Percentiles rank a stretch among this genome's conserved stretches.
phyloP scores from a whole-genome alignment of 2,113 vertebrate genomes.

The Leptocoma aspasia region DNA sequence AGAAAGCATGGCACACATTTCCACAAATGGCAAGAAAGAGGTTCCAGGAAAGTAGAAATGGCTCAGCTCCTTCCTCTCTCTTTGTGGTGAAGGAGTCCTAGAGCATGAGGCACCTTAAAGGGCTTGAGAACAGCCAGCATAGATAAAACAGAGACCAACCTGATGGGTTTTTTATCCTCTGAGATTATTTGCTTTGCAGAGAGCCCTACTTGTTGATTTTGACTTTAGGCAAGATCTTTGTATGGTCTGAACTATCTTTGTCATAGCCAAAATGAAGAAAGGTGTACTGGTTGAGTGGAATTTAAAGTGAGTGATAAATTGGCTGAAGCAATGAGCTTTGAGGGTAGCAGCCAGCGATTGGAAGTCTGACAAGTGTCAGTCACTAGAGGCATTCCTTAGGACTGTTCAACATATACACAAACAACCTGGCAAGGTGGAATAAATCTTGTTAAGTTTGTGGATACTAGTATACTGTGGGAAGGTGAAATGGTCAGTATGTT shows the following conservation, averaged over 20 bases:
- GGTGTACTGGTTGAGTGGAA: neutral
- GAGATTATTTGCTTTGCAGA: neutral
- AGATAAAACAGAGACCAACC: neutral
- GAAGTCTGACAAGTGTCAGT: neutral
- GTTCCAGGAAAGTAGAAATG: neutral
- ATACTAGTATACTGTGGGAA: neutral
- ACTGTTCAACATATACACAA: neutral
- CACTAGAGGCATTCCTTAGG: neutral
- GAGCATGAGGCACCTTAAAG: neutral
- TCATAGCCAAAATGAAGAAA: neutral
- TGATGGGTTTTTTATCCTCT: neutral
- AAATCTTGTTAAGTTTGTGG: neutral
- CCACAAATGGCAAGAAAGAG: neutral
- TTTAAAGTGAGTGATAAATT: neutral
- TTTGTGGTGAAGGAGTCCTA: neutral
- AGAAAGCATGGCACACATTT: neutral
- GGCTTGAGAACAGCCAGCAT: neutral
- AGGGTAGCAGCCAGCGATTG: neutral
- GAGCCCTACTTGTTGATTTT: neutral
- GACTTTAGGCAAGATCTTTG: neutral
- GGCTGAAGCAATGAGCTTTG: neutral
- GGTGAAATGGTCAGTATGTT: neutral
- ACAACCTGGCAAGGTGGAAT: neutral
- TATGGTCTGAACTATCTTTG: neutral
- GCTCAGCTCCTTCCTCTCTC: neutral